Conservation (phyloP, 2,888 invertebrate genomes). For the Orchesellides sinensis region DNA sequence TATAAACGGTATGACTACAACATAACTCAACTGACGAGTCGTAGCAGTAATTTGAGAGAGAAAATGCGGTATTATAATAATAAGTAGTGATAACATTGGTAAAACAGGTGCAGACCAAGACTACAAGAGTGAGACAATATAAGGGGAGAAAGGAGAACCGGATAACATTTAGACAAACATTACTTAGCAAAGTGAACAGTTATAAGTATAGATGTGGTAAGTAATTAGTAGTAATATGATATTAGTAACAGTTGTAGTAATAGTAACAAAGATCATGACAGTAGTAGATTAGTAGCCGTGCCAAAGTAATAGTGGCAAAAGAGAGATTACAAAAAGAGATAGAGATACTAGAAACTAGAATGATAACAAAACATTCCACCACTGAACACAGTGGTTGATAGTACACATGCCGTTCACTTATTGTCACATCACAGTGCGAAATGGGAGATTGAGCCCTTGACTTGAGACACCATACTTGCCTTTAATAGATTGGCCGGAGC, state of each 20-base stretch:
- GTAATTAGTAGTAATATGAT: constrained; percentile 15
- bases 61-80: too few species aligned
- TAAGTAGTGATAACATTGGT: neutral
- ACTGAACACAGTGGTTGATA: constrained; percentile 52
- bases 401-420: constrained; percentile 71
- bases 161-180: constrained; percentile 1
- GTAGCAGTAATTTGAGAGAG: too few species aligned
- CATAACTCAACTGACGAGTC: neutral
- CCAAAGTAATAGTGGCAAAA: constrained; percentile 20
- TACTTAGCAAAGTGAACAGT: constrained; percentile 4
- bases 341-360: constrained; percentile 44
- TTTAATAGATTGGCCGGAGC: constrained; percentile 70
- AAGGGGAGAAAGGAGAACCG: neutral
- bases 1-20: neutral
- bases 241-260: neutral
- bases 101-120: neutral
- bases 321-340: constrained; percentile 16
- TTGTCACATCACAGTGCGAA: constrained; percentile 75
- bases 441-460: constrained; percentile 74
- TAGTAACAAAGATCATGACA: constrained; percentile 16
- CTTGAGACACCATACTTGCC: constrained; percentile 75
- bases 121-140: neutral
- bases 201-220: neutral
- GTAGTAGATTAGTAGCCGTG: constrained; percentile 28
- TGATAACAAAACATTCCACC: constrained; percentile 47